Conservation (phyloP, 2,113 vertebrate genomes). For the Oryzias curvinotus region DNA sequence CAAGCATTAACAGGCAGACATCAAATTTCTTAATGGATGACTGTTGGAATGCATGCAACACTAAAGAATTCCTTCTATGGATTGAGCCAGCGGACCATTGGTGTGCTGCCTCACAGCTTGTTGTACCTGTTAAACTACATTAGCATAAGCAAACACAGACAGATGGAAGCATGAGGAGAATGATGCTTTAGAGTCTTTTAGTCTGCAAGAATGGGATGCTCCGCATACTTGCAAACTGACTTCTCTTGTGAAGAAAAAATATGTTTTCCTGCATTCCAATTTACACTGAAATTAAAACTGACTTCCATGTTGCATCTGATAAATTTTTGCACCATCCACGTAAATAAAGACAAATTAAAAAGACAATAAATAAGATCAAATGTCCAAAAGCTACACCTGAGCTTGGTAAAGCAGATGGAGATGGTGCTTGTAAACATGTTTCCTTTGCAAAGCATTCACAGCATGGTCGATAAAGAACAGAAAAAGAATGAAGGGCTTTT, state of each 20-base stretch:
- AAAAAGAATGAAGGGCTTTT: background rate
- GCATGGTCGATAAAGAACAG: background rate
- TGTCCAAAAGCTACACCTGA: no score
- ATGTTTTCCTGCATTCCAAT: background rate
- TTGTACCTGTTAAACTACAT: constrained; percentile 25
- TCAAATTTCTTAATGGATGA: constrained; percentile 29
- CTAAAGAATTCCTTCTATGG: constrained; percentile 15
- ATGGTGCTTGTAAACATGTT: no score
- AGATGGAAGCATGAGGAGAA: background rate
- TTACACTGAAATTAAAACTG: constrained; percentile 1
- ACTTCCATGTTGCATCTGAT: background rate
- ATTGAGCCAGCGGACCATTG: constrained; percentile 3
- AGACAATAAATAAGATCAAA: no score
- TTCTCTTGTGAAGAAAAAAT: background rate
- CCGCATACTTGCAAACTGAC: constrained; percentile 3
- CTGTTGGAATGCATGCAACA: constrained; percentile 5
- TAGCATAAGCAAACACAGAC: background rate
- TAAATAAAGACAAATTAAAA: no score
- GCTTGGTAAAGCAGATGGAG: no score
- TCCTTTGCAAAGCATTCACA: no score
- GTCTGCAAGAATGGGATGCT: background rate
- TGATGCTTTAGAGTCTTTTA: background rate
- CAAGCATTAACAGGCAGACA: constrained; percentile 15
- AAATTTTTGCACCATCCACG: background rate
- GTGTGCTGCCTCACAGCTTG: constrained; percentile 5